Evolutionary conservation across 2,797 vertebrate species (phyloP).

Genomic region (Knipowitschia caucasica): DNA sequence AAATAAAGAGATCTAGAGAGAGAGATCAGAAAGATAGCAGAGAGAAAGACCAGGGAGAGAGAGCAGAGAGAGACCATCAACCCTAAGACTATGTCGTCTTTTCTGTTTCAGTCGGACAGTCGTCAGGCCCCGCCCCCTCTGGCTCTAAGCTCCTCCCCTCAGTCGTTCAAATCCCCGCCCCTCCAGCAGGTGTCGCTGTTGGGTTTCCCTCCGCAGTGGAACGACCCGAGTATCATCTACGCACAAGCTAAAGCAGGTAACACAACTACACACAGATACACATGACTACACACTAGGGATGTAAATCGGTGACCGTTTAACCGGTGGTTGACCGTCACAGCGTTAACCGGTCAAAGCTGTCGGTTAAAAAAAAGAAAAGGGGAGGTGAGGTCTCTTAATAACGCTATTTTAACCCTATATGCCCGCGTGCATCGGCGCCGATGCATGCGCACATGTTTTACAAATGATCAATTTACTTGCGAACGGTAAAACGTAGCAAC

Average conservation of each 20-base stretch:
- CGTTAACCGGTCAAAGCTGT: too few relatives aligned
- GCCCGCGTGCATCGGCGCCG: too few relatives aligned
- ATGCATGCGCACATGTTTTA: too few relatives aligned
- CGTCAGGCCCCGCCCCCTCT: constrained; percentile 85
- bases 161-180: constrained; percentile 78
- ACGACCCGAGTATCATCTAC: constrained; percentile 98
- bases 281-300: constrained; percentile 80
- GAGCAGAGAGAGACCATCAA: too few relatives aligned
- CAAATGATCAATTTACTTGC: too few relatives aligned
- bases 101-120: constrained; percentile 82
- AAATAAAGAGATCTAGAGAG: too few relatives aligned
- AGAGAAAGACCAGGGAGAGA: background rate
- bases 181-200: constrained; percentile 81
- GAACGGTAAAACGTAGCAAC: too few relatives aligned
- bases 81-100: background rate
- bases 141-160: constrained; percentile 81
- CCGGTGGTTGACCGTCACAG: too few relatives aligned
- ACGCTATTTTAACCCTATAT: too few relatives aligned
- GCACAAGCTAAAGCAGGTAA: constrained; percentile 92
- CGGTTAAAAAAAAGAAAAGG: too few relatives aligned
- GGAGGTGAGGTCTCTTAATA: too few relatives aligned
- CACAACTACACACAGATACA: constrained; percentile 84
- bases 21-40: too few relatives aligned
- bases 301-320: constrained; percentile 88
- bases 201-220: constrained; percentile 61